Conservation (phyloP, 2,797 vertebrate genomes). For the Margarornis squamiger region DNA sequence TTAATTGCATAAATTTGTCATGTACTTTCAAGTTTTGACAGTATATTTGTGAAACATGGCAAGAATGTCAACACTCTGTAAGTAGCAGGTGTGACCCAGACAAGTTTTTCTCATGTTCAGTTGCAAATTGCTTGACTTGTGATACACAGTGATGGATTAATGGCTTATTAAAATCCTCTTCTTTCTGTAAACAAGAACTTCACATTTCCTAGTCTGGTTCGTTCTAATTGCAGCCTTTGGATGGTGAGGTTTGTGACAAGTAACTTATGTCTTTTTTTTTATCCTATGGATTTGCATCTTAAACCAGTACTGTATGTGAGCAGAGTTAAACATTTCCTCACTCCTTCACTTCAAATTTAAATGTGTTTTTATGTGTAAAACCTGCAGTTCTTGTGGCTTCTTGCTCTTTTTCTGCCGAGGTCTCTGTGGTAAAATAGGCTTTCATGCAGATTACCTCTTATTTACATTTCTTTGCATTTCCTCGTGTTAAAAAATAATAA, state of each 20-base stretch:
- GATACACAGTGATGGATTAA: slow-evolving; percentile 27
- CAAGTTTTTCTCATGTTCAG: slow-evolving; percentile 26
- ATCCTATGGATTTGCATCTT: background rate
- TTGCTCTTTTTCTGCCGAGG: background rate
- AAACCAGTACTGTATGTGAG: background rate
- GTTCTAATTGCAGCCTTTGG: background rate
- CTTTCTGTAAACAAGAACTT: slow-evolving; percentile 31
- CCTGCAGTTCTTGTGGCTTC: background rate
- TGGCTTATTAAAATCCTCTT: slow-evolving; percentile 30
- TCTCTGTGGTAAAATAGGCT: background rate
- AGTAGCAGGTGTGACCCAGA: slow-evolving; percentile 58
- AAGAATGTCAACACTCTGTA: slow-evolving; percentile 37
- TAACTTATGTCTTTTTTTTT: background rate
- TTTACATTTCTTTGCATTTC: background rate
- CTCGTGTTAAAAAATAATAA: background rate
- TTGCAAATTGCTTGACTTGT: slow-evolving; percentile 42
- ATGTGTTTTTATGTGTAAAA: background rate
- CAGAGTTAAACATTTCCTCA: background rate
- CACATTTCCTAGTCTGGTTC: background rate
- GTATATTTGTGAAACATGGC: slow-evolving; percentile 50
- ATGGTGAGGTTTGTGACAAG: background rate
- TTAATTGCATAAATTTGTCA: slow-evolving; percentile 68
- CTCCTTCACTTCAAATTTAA: background rate
- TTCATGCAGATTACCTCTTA: background rate
- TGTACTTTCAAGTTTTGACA: slow-evolving; percentile 57